phyloP scores from a whole-genome alignment of 2,113 vertebrate genomes.

The Chaetorhynchus papuensis region DNA sequence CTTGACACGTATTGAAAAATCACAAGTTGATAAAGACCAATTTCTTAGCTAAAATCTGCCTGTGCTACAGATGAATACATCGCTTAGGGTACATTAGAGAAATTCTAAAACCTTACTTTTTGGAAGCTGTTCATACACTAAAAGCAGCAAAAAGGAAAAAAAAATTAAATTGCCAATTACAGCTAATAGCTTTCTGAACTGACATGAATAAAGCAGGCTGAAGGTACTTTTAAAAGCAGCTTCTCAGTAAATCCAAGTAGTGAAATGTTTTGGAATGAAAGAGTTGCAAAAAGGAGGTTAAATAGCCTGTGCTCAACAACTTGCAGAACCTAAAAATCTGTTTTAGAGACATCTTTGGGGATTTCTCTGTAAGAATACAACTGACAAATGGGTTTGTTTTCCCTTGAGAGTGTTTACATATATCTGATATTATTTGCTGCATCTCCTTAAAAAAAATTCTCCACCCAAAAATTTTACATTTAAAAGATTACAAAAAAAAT shows the following conservation, averaged over 20 bases:
- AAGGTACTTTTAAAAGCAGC: constrained; percentile 21
- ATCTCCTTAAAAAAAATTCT: neutral
- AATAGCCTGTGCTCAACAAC: constrained; percentile 27
- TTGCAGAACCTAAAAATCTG: neutral
- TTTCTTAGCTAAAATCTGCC: constrained; percentile 11
- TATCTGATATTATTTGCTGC: neutral
- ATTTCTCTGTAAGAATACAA: constrained; percentile 26
- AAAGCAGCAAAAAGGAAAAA: neutral
- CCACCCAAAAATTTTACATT: neutral
- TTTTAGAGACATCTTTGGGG: constrained; percentile 11
- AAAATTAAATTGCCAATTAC: constrained; percentile 36
- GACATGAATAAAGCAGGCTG: constrained; percentile 29
- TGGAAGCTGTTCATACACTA: constrained; percentile 3
- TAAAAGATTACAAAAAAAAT: neutral
- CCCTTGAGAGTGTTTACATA: neutral
- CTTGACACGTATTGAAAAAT: neutral
- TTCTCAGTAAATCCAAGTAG: constrained; percentile 33
- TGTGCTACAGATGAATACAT: neutral
- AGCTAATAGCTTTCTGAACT: constrained; percentile 44
- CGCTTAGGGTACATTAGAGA: neutral
- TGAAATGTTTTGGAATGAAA: constrained; percentile 35
- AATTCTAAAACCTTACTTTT: constrained; percentile 5
- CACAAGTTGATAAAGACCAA: neutral
- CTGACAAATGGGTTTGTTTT: constrained; percentile 18
- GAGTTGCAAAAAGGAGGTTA: constrained; percentile 42